These are phyloP conservation scores for Tretioscincus oriximinensis DNA, from an alignment of 2,113 vertebrate genomes.

Conservation along the genomic window DNA sequence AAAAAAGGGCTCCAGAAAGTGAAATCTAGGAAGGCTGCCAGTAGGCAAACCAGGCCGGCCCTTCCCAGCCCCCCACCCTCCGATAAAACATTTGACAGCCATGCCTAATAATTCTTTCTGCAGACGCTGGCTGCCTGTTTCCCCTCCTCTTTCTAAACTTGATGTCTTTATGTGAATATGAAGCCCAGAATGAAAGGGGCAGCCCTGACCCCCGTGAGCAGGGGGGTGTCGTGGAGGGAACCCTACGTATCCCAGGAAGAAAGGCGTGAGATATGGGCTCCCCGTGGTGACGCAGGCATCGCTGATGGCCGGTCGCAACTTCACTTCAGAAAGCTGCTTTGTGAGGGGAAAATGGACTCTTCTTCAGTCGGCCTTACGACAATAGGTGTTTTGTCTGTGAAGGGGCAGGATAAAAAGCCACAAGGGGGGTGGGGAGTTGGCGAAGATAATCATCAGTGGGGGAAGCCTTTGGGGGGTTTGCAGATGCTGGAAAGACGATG, in stretches of 20 bases:
- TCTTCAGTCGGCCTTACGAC: conserved; percentile 87
- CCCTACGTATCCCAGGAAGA: conserved; percentile 77
- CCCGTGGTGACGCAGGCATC: conserved; percentile 85
- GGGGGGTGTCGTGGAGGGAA: conserved; percentile 52
- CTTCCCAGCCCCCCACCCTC: conserved; percentile 16
- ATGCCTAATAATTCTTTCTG: conserved; percentile 99
- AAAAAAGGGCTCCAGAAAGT: conserved; percentile 32
- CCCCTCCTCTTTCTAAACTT: conserved; percentile 78
- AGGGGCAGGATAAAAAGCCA: conserved; percentile 75
- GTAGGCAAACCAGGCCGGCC: conserved; percentile 67
- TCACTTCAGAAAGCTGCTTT: conserved; percentile 89
- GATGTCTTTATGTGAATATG: conserved; percentile 97
- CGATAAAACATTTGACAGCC: conserved; percentile 92
- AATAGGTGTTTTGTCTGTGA: conserved; percentile 91
- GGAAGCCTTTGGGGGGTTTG: conserved; percentile 80
- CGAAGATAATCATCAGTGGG: conserved; percentile 76
- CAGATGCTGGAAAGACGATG: conserved; percentile 90
- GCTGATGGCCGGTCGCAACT: conserved; percentile 84
- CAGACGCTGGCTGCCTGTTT: conserved; percentile 65
- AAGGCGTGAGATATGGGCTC: conserved; percentile 76
- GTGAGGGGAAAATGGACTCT: conserved; percentile 86
- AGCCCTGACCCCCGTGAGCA: conserved; percentile 88
- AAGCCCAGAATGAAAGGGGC: conserved; percentile 88
- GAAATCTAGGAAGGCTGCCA: conserved; percentile 61
- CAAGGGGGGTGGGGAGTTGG: conserved; percentile 50